A percentile compares a stretch with the other conserved stretches of the same genome.
phyloP scores from a whole-genome alignment of 1,140 invertebrate species.

The Patella vulgata region DNA sequence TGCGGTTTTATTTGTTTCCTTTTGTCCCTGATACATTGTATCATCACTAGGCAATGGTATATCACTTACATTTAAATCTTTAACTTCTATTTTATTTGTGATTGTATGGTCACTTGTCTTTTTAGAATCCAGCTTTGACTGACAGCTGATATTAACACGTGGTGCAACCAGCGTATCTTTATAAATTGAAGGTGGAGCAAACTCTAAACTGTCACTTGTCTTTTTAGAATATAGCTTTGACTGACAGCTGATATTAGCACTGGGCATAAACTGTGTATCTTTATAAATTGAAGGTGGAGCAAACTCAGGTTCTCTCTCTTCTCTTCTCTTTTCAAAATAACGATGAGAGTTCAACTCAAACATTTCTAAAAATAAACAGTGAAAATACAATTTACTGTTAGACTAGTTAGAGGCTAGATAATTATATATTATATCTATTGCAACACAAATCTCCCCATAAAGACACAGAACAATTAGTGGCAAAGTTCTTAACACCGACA shows the following conservation, averaged over 20 bases:
- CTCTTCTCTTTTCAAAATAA: constrained; percentile 35
- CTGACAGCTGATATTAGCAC: too few relatives aligned
- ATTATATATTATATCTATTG: neutral
- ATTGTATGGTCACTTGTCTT: too few relatives aligned
- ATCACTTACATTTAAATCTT: too few relatives aligned
- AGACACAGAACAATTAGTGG: neutral
- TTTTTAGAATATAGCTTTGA: too few relatives aligned
- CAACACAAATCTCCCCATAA: neutral
- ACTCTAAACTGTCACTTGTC: constrained; percentile 46
- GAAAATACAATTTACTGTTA: neutral
- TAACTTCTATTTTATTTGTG: too few relatives aligned
- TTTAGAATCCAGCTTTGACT: too few relatives aligned
- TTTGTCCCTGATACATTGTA: too few relatives aligned
- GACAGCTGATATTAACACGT: too few relatives aligned
- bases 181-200: constrained; percentile 45
- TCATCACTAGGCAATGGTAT: too few relatives aligned
- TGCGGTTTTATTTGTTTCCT: too few relatives aligned
- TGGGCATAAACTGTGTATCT: too few relatives aligned
- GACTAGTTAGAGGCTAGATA: neutral
- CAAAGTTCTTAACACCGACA: too few relatives aligned
- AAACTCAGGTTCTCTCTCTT: constrained; percentile 45
- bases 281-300: constrained; percentile 44
- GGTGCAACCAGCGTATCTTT: constrained; percentile 32
- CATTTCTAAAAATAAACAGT: constrained; percentile 31
- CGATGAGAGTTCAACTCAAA: constrained; percentile 27